A percentile compares a stretch with the other conserved stretches of the same genome.
Conservation (phyloP, 2,797 vertebrate species). For the Coregonus sp. region DNA sequence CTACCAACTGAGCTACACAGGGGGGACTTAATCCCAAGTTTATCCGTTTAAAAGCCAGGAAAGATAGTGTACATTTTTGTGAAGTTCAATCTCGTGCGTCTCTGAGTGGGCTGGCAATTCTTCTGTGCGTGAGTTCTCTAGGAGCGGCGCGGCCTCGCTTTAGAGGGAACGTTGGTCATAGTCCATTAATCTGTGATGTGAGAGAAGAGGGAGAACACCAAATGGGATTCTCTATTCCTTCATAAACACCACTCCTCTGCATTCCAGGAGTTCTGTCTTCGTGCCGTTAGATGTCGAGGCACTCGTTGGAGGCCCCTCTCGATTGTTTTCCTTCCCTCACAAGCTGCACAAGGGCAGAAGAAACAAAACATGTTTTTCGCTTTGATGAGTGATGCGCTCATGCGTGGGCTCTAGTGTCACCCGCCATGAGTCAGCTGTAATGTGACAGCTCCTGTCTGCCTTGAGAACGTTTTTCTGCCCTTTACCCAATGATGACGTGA, state of each 20-base stretch:
- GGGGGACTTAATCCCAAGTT: no score
- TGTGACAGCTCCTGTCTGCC: slow-evolving; percentile 64
- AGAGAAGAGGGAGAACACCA: slow-evolving; percentile 45
- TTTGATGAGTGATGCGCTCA: slow-evolving; percentile 76
- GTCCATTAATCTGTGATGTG: slow-evolving; percentile 51
- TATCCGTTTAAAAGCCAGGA: no score
- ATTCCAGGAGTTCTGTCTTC: slow-evolving; percentile 66
- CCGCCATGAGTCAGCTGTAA: slow-evolving; percentile 73
- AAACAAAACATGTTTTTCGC: slow-evolving; percentile 59
- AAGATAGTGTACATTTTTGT: no score
- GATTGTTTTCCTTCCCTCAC: slow-evolving; percentile 56
- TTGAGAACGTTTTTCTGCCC: slow-evolving; percentile 28
- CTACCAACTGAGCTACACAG: no score
- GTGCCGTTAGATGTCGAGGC: no score
- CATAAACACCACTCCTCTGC: slow-evolving; percentile 44
- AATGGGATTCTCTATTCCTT: no score
- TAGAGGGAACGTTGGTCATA: slow-evolving; percentile 46
- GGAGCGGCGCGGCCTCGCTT: no score
- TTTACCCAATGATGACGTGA: slow-evolving; percentile 74
- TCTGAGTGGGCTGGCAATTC: no score
- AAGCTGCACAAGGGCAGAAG: slow-evolving; percentile 55
- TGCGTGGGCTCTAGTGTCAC: slow-evolving; percentile 72
- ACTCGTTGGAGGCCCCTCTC: slow-evolving; percentile 21
- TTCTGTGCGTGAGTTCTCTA: slow-evolving; percentile 7
- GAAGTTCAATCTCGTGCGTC: no score